phyloP scores from a whole-genome alignment of 2,797 vertebrate species.

The Oreochromis grahami region DNA sequence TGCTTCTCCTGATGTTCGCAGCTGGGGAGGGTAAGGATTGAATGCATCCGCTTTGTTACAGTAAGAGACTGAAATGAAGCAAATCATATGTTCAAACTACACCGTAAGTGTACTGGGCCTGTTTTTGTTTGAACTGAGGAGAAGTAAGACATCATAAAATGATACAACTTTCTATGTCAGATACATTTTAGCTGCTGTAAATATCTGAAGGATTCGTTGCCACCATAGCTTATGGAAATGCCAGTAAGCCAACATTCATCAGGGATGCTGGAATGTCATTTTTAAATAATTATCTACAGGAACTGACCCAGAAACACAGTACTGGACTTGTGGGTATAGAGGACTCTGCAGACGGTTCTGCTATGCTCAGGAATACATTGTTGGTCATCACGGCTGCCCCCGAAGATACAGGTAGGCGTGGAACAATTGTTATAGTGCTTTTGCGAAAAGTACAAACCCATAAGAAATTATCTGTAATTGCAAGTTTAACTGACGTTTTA shows the following conservation, averaged over 20 bases:
- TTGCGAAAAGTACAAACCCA: neutral
- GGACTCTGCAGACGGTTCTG: slow-evolving; percentile 78
- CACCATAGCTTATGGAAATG: neutral
- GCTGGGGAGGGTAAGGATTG: slow-evolving; percentile 68
- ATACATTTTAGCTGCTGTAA: neutral
- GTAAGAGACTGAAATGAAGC: slow-evolving; percentile 1
- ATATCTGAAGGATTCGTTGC: neutral
- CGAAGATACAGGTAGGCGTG: slow-evolving; percentile 69
- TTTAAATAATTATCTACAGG: slow-evolving; percentile 28
- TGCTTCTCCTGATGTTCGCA: slow-evolving; percentile 71
- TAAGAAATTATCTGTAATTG: neutral
- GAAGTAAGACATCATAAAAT: neutral
- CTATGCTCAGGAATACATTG: slow-evolving; percentile 70
- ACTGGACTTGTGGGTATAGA: slow-evolving; percentile 71
- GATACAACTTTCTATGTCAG: neutral
- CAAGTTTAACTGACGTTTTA: neutral
- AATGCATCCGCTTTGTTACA: slow-evolving; percentile 14
- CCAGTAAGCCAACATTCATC: neutral
- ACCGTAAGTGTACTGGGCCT: neutral
- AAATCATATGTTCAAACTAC: neutral
- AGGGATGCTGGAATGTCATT: neutral
- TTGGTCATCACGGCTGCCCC: slow-evolving; percentile 75
- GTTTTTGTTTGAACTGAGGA: neutral
- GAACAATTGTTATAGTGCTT: neutral
- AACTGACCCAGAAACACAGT: slow-evolving; percentile 55